Evolutionary conservation across 2,113 vertebrate species (phyloP), one percentile per base, ranked within the genome.

Genomic region (Pollachius pollachius): DNA sequence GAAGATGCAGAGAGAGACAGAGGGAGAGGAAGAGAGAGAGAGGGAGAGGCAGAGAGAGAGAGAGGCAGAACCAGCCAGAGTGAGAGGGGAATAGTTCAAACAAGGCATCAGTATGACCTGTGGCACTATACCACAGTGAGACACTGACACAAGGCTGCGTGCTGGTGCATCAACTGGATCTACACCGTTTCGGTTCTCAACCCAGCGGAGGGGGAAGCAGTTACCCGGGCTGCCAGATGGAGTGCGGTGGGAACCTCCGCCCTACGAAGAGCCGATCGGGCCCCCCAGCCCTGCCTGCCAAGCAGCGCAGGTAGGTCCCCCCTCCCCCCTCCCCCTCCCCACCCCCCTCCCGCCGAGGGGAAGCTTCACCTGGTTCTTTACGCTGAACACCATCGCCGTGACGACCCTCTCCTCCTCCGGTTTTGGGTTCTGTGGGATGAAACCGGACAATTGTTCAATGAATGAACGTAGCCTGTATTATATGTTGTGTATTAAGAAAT

Each of bases 201-300:
- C 12, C 58, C 70, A 17, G 64, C 57, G 54, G 30, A 74, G 56
- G 67, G 41, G 30, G 19, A 58, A 8, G 52, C 25, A 21, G 27
- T n/a, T 34, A 60, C 27, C 58, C 11, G 8, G 41, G 6, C 41
- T 48, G 34, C 61, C 69, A 27, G 60, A 89, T 88, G 88, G 85
- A 80, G 57, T 82, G 76, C 21, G 70, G 34, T 70, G 13, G 41
- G 8, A 9, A 48, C 65, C 48, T 41, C 25, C 21, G 37, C 65
- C 64, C 62, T 62, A 66, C 0, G 1, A 67, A 80, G 23, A 66
- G 56, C 3, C 57, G 27, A 48, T 21, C 16, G 15, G 52, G 6
- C 5, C 87, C 90, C 5, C 91, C 91, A 4, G 84, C 70, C 3
- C 76, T 93, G 72, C 91, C 91, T 21, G 72, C 81, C 71, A 93